Percentiles rank a stretch among this genome's conserved stretches.
Evolutionary conservation across 2,888 invertebrate genomes (phyloP).

Genomic region (Pachycephus smyrnensis): DNA sequence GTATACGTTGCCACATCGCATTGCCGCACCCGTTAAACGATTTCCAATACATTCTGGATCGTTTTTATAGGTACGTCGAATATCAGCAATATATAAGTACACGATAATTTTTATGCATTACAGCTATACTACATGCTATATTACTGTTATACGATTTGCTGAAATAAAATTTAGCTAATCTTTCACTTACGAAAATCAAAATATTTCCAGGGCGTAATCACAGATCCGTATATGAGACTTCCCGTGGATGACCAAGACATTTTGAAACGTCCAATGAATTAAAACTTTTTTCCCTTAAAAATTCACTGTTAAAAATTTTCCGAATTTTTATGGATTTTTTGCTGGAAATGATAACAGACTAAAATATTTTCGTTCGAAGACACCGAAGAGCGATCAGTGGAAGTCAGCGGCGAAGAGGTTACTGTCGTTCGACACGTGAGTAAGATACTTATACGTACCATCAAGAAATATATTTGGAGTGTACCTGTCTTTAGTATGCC

Average conservation of each 20-base stretch:
- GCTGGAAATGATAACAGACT: neutral
- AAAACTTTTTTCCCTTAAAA: neutral
- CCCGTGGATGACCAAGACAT: constrained; percentile 22
- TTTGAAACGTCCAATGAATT: neutral
- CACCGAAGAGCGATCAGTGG: neutral
- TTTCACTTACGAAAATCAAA: constrained; percentile 1
- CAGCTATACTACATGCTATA: neutral
- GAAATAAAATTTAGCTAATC: neutral
- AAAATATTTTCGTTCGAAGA: neutral
- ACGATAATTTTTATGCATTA: neutral
- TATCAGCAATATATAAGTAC: neutral
- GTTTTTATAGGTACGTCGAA: neutral
- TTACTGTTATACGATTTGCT: neutral
- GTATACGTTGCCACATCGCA: neutral
- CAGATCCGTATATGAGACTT: constrained; percentile 12
- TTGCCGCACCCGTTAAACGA: neutral
- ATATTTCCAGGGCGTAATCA: neutral
- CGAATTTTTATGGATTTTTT: neutral
- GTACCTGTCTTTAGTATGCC: neutral
- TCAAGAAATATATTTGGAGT: neutral
- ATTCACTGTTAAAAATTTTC: neutral
- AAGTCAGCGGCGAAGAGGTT: constrained; percentile 1
- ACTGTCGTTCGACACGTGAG: constrained; percentile 23
- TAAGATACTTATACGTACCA: constrained; percentile 24
- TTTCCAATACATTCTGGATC: neutral